Percentiles rank a stretch among this genome's conserved stretches.
phyloP scores from a whole-genome alignment of 2,113 vertebrate species.

The Trichomycterus rosablanca region DNA sequence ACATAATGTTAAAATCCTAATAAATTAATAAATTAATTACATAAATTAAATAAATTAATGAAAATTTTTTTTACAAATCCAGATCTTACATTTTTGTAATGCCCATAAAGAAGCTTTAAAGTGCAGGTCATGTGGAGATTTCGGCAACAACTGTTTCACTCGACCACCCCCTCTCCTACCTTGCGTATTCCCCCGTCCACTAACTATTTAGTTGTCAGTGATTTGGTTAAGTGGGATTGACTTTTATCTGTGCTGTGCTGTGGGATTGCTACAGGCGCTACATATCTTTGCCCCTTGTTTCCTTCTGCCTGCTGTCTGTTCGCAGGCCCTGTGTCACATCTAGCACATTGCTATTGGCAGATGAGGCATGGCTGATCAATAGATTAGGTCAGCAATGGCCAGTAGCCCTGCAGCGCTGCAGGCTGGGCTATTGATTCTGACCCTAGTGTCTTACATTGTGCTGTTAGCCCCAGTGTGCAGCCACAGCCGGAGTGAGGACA shows the following conservation, averaged over 20 bases:
- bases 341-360: conserved; percentile 87
- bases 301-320: conserved; percentile 59
- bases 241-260: conserved; percentile 86
- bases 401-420: conserved; percentile 70
- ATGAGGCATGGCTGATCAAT: conserved; percentile 86
- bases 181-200: conserved; percentile 77
- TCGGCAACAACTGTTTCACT: conserved; percentile 45
- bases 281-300: conserved; percentile 66
- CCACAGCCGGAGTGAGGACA: conserved; percentile 45
- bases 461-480: conserved; percentile 59
- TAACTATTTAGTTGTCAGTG: conserved; percentile 96
- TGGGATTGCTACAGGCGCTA: conserved; percentile 81
- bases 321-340: conserved; percentile 74
- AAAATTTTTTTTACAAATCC: too few species aligned
- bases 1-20: too few species aligned
- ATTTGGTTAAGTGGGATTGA: conserved; percentile 96
- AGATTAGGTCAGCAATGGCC: conserved; percentile 79
- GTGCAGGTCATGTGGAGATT: conserved; percentile 48
- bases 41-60: too few species aligned
- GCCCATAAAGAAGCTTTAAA: too few species aligned
- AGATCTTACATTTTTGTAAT: too few species aligned
- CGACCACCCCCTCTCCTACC: conserved; percentile 54
- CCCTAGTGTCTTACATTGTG: conserved; percentile 80
- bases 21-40: too few species aligned
- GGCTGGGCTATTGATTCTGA: conserved; percentile 83